Evolutionary conservation across 2,797 vertebrate genomes (phyloP), one percentile per base, ranked within the genome.

Genomic region (Hemibagrus guttatus): DNA sequence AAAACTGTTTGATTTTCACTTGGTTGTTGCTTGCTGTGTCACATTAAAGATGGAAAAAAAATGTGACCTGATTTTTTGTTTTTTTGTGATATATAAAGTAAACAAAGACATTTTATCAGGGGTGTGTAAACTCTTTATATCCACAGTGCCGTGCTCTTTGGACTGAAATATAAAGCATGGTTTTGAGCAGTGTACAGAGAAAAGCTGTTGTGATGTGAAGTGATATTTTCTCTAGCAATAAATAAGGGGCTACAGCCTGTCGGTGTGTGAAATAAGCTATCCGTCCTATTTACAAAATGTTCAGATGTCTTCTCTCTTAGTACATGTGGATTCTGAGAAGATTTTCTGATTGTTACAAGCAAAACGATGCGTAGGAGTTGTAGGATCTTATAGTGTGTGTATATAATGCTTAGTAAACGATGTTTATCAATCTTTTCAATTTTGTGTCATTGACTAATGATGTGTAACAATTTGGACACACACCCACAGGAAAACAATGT

Each of bases 201-300:
- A 56, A 13, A 71, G 35, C 54, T 61, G 16, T 58, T 28, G 69
- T 63, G 31, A 69, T 83, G 68, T 69, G 42, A 83, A 64, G 23
- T 68, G 31, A n/a, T 75, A 71, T 75, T 81, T 76, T 85, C 69
- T 85, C 49, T 64, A 81, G 85, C 84, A 76, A 79, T 88, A 88
- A 86, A 86, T 72, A 79, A 23, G 85, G 28, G 26, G 87, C 63
- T 81, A 86, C 56, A 84, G 61, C 81, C 28, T 79, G 46, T n/a
- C 52, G n/a, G n/a, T 58, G 16, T 49, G 21, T 79, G 19, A 79
- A 13, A 11, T 26, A 59, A 59, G 56, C 76, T 59, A 78, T 56
- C 75, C 3, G 11, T 59, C 31, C 17, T 79, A 26, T 39, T 49
- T 49, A 49, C 7, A 49, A 61, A 26, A 6, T 61, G 76, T 80